phyloP scores from a whole-genome alignment of 2,113 vertebrate species.

The Aleadryas rufinucha region DNA sequence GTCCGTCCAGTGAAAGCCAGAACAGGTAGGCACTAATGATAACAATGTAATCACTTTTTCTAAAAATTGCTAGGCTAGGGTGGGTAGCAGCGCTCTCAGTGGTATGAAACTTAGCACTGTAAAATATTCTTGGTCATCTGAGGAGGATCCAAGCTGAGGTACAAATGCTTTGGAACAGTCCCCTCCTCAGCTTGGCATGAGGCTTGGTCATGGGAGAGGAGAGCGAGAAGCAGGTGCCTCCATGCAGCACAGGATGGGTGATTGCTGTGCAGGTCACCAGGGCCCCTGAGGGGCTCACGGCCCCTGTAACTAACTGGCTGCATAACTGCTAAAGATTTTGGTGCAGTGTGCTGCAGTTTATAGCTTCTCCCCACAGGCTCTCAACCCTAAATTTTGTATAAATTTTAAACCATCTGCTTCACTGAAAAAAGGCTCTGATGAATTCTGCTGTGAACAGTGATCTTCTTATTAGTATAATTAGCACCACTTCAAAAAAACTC shows the following conservation, averaged over 20 bases:
- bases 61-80: not conserved
- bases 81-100: not conserved
- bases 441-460: not conserved
- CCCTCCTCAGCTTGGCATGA: accelerated
- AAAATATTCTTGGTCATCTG: not conserved
- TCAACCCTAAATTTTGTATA: not conserved
- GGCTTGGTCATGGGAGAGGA: not conserved
- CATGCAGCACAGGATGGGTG: accelerated
- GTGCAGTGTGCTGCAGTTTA: not conserved
- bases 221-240: not conserved
- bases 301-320: not conserved
- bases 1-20: not conserved
- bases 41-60: not conserved
- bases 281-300: not conserved
- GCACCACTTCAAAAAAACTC: not conserved
- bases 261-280: not conserved
- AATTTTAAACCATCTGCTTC: not conserved
- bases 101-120: not conserved
- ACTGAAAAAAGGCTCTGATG: not conserved
- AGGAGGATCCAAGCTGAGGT: not conserved
- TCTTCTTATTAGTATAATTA: not conserved
- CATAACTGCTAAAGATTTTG: not conserved
- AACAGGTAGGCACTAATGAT: not conserved
- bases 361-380: not conserved
- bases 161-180: not conserved